phyloP scores from a whole-genome alignment of 2,113 vertebrate genomes.

The Columba livia region DNA sequence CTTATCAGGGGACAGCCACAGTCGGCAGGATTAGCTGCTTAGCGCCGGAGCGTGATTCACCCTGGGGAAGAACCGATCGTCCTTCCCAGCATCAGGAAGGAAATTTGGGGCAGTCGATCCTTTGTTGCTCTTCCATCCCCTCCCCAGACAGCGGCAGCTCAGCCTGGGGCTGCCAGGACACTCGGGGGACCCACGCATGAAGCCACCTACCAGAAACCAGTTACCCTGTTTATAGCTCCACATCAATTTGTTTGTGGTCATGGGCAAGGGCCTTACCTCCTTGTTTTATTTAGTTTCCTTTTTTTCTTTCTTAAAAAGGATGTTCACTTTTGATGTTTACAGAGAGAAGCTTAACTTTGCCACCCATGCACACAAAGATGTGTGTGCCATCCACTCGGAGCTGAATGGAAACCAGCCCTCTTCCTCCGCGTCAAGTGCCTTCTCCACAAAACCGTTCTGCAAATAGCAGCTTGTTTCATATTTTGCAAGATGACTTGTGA shows the following conservation, averaged over 20 bases:
- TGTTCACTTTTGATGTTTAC: background rate
- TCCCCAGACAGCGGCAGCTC: background rate
- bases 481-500: background rate
- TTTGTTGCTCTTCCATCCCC: background rate
- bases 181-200: accelerated
- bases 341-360: background rate
- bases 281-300: background rate
- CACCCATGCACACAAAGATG: background rate
- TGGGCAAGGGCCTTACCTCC: background rate
- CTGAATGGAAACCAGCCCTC: background rate
- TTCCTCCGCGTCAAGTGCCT: background rate
- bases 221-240: background rate
- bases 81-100: background rate
- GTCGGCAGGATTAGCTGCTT: constrained; percentile 9
- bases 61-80: background rate
- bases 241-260: background rate
- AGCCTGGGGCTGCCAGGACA: background rate
- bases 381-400: background rate
- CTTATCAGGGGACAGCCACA: constrained; percentile 36
- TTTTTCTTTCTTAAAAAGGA: background rate
- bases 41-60: accelerated
- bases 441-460: background rate
- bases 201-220: background rate
- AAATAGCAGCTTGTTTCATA: background rate
- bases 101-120: background rate